Conservation (phyloP, 2,113 vertebrate species). For the Cichladusa arquata region DNA sequence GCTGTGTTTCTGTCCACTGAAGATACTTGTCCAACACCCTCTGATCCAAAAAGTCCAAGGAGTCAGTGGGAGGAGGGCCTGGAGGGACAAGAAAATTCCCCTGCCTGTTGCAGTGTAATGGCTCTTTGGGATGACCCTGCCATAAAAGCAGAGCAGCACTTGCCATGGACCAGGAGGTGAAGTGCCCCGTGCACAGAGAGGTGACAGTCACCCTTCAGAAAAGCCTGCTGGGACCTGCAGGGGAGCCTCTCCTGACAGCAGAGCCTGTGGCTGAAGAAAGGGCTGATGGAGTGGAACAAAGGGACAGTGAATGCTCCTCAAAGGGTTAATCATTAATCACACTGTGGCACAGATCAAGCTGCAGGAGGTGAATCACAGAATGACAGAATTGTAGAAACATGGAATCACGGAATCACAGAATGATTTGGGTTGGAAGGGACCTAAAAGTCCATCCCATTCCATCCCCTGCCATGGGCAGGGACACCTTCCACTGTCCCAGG, state of each 20-base stretch:
- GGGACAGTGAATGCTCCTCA: not conserved
- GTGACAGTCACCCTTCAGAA: not conserved
- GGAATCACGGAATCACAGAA: not conserved
- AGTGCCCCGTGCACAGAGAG: not conserved
- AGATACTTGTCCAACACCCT: rapidly evolving
- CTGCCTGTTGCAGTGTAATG: not conserved
- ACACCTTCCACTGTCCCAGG: rapidly evolving
- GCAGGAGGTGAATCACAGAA: not conserved
- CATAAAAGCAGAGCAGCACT: not conserved
- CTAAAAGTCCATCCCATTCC: not conserved
- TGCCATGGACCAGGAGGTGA: not conserved
- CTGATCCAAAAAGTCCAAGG: not conserved
- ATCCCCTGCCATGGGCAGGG: not conserved
- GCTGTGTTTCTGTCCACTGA: not conserved
- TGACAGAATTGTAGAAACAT: rapidly evolving
- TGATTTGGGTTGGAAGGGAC: not conserved
- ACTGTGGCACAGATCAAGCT: not conserved
- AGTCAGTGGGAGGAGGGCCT: not conserved
- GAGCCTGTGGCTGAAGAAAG: not conserved
- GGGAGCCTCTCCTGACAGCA: not conserved
- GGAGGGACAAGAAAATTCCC: not conserved
- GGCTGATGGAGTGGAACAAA: rapidly evolving
- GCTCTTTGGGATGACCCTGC: not conserved
- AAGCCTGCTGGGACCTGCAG: not conserved
- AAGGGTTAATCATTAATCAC: not conserved